Evolutionary conservation across 2,113 vertebrate species (phyloP).

Genomic region (Notothenia rossii): DNA sequence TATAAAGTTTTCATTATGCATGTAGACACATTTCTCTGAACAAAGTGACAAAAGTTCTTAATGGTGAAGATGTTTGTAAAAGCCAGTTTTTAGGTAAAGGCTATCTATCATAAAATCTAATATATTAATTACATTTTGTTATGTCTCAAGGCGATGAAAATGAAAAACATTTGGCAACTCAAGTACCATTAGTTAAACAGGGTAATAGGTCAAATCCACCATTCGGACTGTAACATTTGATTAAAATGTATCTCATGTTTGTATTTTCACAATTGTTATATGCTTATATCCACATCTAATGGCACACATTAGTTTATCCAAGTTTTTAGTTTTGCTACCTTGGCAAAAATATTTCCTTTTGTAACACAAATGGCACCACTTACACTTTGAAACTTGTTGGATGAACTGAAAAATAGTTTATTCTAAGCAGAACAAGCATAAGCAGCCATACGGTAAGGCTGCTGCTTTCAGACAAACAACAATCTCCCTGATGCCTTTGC

Average conservation of each 20-base stretch:
- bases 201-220: background rate
- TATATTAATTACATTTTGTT: no score
- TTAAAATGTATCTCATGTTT: background rate
- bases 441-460: background rate
- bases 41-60: no score
- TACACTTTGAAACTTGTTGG: conserved; percentile 5
- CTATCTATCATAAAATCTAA: background rate
- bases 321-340: background rate
- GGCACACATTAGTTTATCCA: background rate
- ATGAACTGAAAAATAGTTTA: background rate
- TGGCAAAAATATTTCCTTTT: no score
- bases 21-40: background rate
- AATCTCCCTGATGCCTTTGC: conserved; percentile 27
- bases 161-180: no score
- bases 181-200: background rate
- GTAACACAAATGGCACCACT: background rate
- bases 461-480: conserved; percentile 17
- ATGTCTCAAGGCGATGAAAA: no score
- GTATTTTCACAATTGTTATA: background rate
- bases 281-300: background rate
- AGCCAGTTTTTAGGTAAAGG: background rate
- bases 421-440: background rate
- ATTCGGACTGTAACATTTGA: background rate
- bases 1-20: background rate
- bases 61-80: background rate